Evolutionary conservation across 2,888 invertebrate genomes (phyloP).

Genomic region (Pterostichus madidus): DNA sequence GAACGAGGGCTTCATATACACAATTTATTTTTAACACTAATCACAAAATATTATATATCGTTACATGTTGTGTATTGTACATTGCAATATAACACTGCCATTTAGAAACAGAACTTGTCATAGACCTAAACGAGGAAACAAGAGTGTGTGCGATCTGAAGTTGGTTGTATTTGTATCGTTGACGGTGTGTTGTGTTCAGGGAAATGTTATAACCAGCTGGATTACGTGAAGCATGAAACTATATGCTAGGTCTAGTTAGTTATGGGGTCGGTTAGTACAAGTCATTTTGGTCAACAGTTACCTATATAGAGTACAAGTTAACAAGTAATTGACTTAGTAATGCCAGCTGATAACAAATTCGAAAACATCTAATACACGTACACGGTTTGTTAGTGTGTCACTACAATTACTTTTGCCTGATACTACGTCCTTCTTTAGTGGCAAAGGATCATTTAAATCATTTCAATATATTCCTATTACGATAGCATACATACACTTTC

Average conservation of each 20-base stretch:
- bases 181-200: constrained; percentile 29
- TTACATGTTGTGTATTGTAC: constrained; percentile 73
- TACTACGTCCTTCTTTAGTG: constrained; percentile 31
- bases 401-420: constrained; percentile 29
- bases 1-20: constrained; percentile 70
- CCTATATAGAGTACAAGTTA: constrained; percentile 4
- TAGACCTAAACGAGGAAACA: constrained; percentile 62
- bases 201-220: constrained; percentile 57
- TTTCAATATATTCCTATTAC: constrained; percentile 70
- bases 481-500: constrained; percentile 72
- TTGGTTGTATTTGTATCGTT: constrained; percentile 50
- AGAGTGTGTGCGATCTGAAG: constrained; percentile 63
- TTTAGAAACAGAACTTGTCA: constrained; percentile 62
- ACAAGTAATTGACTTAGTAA: constrained; percentile 59
- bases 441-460: constrained; percentile 42
- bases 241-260: neutral
- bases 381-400: constrained; percentile 1
- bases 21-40: constrained; percentile 76
- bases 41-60: constrained; percentile 75
- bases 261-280: neutral
- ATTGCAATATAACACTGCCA: constrained; percentile 71
- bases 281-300: constrained; percentile 16
- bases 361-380: constrained; percentile 52
- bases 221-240: constrained; percentile 51
- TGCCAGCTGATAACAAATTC: constrained; percentile 61